phyloP scores from a whole-genome alignment of 2,113 vertebrate genomes.

The Notarius lentiginosus region DNA sequence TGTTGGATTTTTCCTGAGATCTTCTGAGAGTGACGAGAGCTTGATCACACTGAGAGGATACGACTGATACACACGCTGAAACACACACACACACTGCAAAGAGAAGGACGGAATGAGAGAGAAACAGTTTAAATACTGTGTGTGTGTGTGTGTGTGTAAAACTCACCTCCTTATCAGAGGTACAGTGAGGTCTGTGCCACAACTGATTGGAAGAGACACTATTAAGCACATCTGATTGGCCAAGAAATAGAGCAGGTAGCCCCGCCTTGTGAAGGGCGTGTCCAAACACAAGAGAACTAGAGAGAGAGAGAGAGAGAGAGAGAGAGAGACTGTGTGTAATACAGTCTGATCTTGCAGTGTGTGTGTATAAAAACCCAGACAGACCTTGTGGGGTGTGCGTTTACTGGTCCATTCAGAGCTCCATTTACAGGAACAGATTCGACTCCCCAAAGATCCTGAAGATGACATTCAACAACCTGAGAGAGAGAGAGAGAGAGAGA shows the following conservation, averaged over 20 bases:
- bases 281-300: constrained; percentile 68
- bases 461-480: constrained; percentile 68
- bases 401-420: not conserved
- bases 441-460: constrained; percentile 64
- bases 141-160: not conserved
- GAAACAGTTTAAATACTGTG: constrained; percentile 6
- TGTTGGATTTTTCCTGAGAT: not conserved
- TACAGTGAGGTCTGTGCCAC: constrained; percentile 66
- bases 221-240: constrained; percentile 57
- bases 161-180: constrained; percentile 81
- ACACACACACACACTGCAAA: constrained; percentile 57
- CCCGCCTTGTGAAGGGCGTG: constrained; percentile 70
- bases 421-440: constrained; percentile 29
- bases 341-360: not conserved
- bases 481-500: constrained; percentile 2
- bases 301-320: not conserved
- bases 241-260: constrained; percentile 71
- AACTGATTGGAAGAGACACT: constrained; percentile 61
- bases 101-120: not conserved
- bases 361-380: not conserved
- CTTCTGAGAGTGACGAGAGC: constrained; percentile 68
- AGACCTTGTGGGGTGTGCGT: constrained; percentile 19
- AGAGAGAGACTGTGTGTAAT: not conserved
- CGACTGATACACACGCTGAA: constrained; percentile 63
- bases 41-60: constrained; percentile 79